These are phyloP conservation scores for Smithornis capensis DNA, from an alignment of 2,113 vertebrate species.

Conservation along the genomic window DNA sequence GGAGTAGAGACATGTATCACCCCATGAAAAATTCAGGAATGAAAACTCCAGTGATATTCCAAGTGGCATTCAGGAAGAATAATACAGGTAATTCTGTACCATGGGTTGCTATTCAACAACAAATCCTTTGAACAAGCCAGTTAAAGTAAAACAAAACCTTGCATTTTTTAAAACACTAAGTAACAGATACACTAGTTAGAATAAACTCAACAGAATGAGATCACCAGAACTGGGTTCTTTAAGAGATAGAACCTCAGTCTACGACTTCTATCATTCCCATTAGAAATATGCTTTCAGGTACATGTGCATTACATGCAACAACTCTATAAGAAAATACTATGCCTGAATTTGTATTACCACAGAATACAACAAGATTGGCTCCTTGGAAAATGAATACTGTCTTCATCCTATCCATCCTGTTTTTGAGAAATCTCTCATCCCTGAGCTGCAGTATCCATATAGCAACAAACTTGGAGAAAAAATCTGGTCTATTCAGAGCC, in stretches of 20 bases:
- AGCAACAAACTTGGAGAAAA: not conserved
- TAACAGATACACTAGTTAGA: not conserved
- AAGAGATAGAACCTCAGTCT: not conserved
- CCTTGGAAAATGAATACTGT: not conserved
- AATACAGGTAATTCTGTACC: not conserved
- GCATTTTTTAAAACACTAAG: not conserved
- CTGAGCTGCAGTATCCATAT: not conserved
- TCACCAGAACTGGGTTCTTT: not conserved
- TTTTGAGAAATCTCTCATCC: not conserved
- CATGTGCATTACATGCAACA: accelerated
- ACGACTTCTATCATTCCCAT: not conserved
- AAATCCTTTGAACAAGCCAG: not conserved
- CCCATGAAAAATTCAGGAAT: not conserved
- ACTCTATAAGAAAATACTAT: not conserved
- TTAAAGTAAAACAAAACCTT: not conserved
- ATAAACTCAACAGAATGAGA: not conserved
- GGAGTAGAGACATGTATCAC: not conserved
- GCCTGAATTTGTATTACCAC: not conserved
- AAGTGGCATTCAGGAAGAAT: not conserved
- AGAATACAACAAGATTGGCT: not conserved
- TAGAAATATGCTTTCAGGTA: not conserved
- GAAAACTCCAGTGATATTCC: not conserved
- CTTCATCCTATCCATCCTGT: not conserved
- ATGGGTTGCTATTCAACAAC: not conserved
- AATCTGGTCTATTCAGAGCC: not conserved